Conservation (phyloP, 2,888 invertebrate genomes). For the Drosophila pegasa region DNA sequence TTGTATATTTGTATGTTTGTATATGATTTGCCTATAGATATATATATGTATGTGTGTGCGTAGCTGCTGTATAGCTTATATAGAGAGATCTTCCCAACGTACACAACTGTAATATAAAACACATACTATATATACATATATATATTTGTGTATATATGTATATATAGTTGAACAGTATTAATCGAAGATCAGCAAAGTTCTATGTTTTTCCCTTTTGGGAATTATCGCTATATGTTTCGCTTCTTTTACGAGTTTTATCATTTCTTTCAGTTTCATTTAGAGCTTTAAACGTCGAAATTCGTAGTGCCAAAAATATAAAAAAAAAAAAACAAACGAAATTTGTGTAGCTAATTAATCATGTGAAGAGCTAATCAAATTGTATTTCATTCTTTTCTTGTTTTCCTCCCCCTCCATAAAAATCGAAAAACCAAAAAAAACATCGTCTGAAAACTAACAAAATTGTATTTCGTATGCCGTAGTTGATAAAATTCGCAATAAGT, state of each 20-base stretch:
- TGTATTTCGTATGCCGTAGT: constrained; percentile 61
- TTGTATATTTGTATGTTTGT: constrained; percentile 17
- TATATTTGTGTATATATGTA: not conserved
- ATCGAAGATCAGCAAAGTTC: constrained; percentile 1
- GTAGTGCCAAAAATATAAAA: constrained; percentile 51
- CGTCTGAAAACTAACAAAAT: constrained; percentile 40
- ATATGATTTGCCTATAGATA: constrained; percentile 24
- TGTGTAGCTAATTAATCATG: constrained; percentile 62
- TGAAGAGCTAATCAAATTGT: constrained; percentile 75
- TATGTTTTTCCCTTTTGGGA: not conserved
- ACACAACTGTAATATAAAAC: not conserved
- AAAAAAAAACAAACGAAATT: constrained; percentile 20
- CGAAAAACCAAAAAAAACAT: constrained; percentile 32
- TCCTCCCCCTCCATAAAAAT: constrained; percentile 39
- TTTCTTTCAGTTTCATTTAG: constrained; percentile 25
- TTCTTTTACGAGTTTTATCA: constrained; percentile 18
- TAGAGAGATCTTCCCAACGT: constrained; percentile 48
- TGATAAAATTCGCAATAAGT: constrained; percentile 74
- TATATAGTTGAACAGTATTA: constrained; percentile 42
- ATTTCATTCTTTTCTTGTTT: constrained; percentile 77
- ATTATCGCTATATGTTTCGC: constrained; percentile 39
- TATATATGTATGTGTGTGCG: not conserved
- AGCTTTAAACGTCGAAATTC: constrained; percentile 37
- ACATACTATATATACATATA: not conserved
- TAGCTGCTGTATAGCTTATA: constrained; percentile 23